Conservation (phyloP, 2,888 invertebrate genomes). For the Heliconius hortense region DNA sequence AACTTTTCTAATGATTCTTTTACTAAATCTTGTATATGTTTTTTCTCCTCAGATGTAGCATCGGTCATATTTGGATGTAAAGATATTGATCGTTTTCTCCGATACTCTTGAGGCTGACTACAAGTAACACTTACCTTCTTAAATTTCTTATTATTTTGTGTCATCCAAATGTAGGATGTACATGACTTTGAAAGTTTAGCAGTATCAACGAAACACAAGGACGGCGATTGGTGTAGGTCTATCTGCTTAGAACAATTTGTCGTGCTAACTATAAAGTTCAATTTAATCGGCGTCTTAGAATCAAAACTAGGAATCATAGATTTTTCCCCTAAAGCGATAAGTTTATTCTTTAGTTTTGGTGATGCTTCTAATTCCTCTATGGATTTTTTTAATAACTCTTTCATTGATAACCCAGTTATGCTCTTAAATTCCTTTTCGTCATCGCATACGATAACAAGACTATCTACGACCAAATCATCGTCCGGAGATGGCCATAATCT, state of each 20-base stretch:
- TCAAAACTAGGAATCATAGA: constrained; percentile 61
- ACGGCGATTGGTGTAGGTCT: constrained; percentile 47
- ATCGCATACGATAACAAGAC: constrained; percentile 60
- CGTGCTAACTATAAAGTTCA: constrained; percentile 56
- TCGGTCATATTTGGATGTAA: constrained; percentile 45
- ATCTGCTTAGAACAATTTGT: constrained; percentile 62
- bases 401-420: constrained; percentile 58
- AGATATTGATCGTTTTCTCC: constrained; percentile 53
- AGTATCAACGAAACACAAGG: constrained; percentile 53
- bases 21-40: constrained; percentile 57
- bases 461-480: constrained; percentile 59
- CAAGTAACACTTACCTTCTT: constrained; percentile 52
- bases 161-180: constrained; percentile 56
- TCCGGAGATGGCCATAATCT: constrained; percentile 64
- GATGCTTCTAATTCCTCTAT: constrained; percentile 56
- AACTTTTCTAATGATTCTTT: constrained; percentile 62
- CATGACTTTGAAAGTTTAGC: constrained; percentile 53
- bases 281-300: constrained; percentile 53
- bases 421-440: constrained; percentile 56
- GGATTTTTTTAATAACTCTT: constrained; percentile 53
- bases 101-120: constrained; percentile 37
- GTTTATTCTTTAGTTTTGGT: constrained; percentile 52
- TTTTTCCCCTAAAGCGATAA: constrained; percentile 61
- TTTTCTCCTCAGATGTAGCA: constrained; percentile 52
- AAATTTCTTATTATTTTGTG: constrained; percentile 54